phyloP scores from a whole-genome alignment of 2,113 vertebrate species.

The Bungarus multicinctus region DNA sequence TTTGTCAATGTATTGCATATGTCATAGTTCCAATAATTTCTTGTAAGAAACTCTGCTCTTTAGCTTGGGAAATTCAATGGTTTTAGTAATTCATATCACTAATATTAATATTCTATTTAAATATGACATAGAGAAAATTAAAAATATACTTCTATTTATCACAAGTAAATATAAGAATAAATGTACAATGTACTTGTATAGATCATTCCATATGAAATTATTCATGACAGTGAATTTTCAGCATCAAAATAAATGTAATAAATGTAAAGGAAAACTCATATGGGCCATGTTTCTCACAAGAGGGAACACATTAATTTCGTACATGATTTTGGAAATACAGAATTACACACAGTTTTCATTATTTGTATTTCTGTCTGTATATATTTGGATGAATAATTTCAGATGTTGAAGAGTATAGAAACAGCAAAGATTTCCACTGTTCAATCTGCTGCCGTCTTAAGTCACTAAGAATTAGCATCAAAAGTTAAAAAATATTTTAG shows the following conservation, averaged over 20 bases:
- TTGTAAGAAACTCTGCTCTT: slow-evolving; percentile 24
- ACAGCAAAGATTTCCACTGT: slow-evolving; percentile 9
- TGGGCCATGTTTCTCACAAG: background rate
- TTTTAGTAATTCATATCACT: slow-evolving; percentile 19
- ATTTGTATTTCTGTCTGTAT: background rate
- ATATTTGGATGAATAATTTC: background rate
- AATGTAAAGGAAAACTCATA: slow-evolving; percentile 17
- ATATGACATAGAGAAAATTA: background rate
- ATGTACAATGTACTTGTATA: background rate
- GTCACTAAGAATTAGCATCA: slow-evolving; percentile 25
- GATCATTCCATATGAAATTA: background rate
- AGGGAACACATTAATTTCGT: background rate
- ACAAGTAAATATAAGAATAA: background rate
- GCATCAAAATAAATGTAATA: background rate
- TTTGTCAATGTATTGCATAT: background rate
- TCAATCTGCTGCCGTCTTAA: slow-evolving; percentile 3
- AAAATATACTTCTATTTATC: too few species aligned
- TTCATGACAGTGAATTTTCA: slow-evolving; percentile 25
- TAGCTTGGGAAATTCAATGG: background rate
- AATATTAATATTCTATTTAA: slow-evolving; percentile 9
- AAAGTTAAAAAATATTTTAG: slow-evolving; percentile 22
- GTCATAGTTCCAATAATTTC: slow-evolving; percentile 32
- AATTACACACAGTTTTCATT: background rate
- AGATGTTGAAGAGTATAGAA: slow-evolving; percentile 20
- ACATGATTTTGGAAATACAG: background rate